phyloP scores from a whole-genome alignment of 1,140 invertebrate species.

The Macrocentrus cingulum region DNA sequence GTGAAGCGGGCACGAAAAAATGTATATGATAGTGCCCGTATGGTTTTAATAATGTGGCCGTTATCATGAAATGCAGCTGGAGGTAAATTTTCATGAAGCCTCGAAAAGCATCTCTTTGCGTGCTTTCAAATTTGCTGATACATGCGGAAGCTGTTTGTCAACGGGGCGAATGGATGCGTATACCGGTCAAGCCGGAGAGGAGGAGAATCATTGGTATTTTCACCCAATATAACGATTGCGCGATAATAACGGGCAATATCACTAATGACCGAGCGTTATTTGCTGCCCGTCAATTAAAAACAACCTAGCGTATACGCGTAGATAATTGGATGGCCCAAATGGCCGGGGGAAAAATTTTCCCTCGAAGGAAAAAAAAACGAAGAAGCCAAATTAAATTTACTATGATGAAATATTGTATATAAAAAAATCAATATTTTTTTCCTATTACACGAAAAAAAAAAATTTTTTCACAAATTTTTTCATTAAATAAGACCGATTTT shows the following conservation, averaged over 20 bases:
- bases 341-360: slow-evolving; percentile 6
- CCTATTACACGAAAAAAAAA: no score
- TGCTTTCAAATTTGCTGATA: no score
- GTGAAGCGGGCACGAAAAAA: not conserved
- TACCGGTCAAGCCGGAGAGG: no score
- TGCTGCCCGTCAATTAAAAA: slow-evolving; percentile 21
- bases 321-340: slow-evolving; percentile 23
- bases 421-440: no score
- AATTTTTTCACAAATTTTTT: no score
- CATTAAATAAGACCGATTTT: no score
- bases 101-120: no score
- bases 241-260: slow-evolving; percentile 23
- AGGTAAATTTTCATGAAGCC: no score
- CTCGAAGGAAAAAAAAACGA: not conserved
- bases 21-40: not conserved
- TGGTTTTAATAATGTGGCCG: not conserved
- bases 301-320: not conserved
- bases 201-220: not conserved
- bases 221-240: slow-evolving; percentile 16
- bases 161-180: no score
- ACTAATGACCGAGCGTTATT: slow-evolving; percentile 22
- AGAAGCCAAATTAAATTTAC: no score
- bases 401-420: no score
- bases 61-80: slow-evolving; percentile 4
- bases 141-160: no score